Evolutionary conservation across 37 sponge, comb jelly and placozoan genomes (phyloP).

Genomic region (Halichondria panicea): DNA sequence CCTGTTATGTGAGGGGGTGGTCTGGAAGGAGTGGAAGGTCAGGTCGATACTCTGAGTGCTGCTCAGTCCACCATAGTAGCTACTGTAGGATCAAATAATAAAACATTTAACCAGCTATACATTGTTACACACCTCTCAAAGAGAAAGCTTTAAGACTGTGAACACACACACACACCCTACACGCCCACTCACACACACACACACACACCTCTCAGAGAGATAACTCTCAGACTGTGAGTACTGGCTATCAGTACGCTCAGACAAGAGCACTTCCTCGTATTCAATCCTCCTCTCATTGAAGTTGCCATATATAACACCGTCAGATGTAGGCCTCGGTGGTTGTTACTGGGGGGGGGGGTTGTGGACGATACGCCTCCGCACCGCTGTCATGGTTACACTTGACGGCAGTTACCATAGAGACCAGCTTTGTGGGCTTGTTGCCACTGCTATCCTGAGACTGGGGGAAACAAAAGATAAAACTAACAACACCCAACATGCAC

Average conservation of each 20-base stretch:
- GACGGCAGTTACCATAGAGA: conserved; percentile 42
- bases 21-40: conserved; percentile 64
- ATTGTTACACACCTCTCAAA: too few species aligned
- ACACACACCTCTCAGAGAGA: conserved; percentile 29
- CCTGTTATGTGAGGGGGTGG: conserved; percentile 49
- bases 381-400: conserved; percentile 5
- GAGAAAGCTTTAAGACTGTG: too few species aligned
- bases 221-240: conserved; percentile 59
- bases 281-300: conserved; percentile 70
- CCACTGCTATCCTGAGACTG: conserved; percentile 48
- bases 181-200: too few species aligned
- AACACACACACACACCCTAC: neutral
- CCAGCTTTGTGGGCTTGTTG: conserved; percentile 50
- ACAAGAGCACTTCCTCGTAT: conserved; percentile 42
- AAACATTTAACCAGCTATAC: too few species aligned
- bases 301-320: conserved; percentile 30
- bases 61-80: conserved; percentile 47
- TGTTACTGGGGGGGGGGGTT: neutral
- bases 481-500: too few species aligned
- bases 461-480: neutral
- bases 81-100: conserved; percentile 11
- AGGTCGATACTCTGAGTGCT: conserved; percentile 62
- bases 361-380: too few species aligned
- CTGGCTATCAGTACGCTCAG: conserved; percentile 52
- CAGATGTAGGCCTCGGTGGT: conserved; percentile 12